Conservation (phyloP, 2,888 invertebrate species). For the Galeruca laticollis region DNA sequence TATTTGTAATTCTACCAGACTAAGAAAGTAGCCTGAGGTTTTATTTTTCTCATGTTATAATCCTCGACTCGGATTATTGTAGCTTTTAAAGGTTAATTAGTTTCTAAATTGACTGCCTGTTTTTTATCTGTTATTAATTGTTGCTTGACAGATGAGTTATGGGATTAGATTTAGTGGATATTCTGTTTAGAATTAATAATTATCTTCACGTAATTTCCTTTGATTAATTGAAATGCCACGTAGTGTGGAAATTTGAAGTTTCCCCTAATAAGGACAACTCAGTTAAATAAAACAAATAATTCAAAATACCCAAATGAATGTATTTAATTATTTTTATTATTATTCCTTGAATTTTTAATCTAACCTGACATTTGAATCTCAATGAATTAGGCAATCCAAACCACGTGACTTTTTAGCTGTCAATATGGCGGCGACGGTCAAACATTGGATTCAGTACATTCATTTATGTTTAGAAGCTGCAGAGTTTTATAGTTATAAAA, state of each 20-base stretch:
- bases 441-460: too few relatives aligned
- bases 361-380: too few relatives aligned
- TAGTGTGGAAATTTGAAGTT: not conserved
- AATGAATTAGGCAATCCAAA: too few relatives aligned
- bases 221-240: conserved; percentile 23
- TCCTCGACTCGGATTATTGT: conserved; percentile 45
- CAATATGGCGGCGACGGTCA: too few relatives aligned
- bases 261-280: too few relatives aligned
- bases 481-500: too few relatives aligned
- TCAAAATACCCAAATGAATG: too few relatives aligned
- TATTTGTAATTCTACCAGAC: not conserved
- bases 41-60: conserved; percentile 36
- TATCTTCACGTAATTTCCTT: conserved; percentile 12
- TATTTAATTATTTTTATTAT: not conserved
- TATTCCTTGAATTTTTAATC: not conserved
- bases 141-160: conserved; percentile 34
- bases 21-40: not conserved
- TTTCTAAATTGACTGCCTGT: conserved; percentile 49
- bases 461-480: too few relatives aligned
- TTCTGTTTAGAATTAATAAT: conserved; percentile 28
- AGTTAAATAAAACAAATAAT: too few relatives aligned
- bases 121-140: conserved; percentile 51
- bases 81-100: conserved; percentile 52
- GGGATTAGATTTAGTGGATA: conserved; percentile 31
- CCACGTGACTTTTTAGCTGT: too few relatives aligned